Evolutionary conservation across 23 tunicate genomes (phyloP).

Genomic region (Styela plicata): DNA sequence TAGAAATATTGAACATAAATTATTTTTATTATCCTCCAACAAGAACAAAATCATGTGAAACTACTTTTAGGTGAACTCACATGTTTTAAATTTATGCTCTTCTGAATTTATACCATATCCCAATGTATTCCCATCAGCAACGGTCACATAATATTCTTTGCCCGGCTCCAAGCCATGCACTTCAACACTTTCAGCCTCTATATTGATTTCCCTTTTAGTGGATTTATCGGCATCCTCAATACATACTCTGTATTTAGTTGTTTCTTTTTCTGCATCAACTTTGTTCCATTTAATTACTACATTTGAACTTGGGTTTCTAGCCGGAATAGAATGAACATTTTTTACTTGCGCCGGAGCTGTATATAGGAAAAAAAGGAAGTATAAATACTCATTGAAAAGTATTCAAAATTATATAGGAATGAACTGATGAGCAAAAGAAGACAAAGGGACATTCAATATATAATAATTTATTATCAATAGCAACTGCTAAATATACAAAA

Average conservation of each 20-base stretch:
- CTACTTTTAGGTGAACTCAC: too few species aligned
- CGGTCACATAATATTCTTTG: background rate
- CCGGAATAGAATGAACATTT: background rate
- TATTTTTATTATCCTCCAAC: too few species aligned
- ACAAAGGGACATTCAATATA: too few species aligned
- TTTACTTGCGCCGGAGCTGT: conserved; percentile 3
- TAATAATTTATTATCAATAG: too few species aligned
- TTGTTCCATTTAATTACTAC: background rate
- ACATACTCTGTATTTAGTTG: background rate
- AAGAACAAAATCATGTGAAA: too few species aligned
- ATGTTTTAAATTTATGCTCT: background rate
- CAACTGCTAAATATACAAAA: too few species aligned
- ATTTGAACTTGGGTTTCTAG: background rate
- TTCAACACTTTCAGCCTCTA: background rate
- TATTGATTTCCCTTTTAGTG: background rate
- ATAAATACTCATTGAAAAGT: too few species aligned
- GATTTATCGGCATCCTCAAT: too few species aligned
- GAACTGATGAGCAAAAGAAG: too few species aligned
- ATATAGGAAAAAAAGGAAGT: too few species aligned
- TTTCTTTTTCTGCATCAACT: background rate
- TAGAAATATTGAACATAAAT: too few species aligned
- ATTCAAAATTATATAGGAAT: too few species aligned
- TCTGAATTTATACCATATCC: conserved; percentile 9
- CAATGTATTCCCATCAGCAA: background rate
- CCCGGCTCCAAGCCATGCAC: background rate